Conservation (phyloP, 2,113 vertebrate genomes). For the Neodon shergylaensis region DNA sequence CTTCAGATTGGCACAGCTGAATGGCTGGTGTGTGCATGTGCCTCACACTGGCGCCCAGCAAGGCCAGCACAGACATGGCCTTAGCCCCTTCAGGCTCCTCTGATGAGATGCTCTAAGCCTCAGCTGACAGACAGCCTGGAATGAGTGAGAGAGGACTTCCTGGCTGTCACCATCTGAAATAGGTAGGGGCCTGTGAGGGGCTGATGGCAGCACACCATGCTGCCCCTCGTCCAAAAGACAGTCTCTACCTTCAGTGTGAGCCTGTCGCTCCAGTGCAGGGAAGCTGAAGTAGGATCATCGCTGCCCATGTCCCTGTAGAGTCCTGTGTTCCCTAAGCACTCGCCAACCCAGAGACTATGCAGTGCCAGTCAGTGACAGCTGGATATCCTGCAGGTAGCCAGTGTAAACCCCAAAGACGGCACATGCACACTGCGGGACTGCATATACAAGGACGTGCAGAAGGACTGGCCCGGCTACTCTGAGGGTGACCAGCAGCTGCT, state of each 20-base stretch:
- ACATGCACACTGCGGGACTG: conserved; percentile 95
- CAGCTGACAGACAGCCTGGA: background rate
- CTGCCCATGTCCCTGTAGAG: background rate
- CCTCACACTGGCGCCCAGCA: background rate
- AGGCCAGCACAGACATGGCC: background rate
- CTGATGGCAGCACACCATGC: background rate
- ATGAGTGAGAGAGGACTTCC: background rate
- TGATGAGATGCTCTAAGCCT: background rate
- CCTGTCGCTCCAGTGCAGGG: no score
- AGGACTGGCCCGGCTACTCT: conserved; percentile 97
- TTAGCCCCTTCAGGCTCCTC: background rate
- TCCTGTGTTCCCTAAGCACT: no score
- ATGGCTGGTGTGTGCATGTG: background rate
- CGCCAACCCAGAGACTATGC: background rate
- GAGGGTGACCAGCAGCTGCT: conserved; percentile 97
- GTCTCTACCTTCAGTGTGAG: background rate
- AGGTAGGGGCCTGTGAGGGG: background rate
- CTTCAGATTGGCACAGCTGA: background rate
- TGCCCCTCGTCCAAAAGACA: background rate
- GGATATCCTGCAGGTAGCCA: conserved; percentile 90
- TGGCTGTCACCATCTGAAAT: background rate
- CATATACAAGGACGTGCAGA: conserved; percentile 95
- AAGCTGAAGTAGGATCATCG: background rate
- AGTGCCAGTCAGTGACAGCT: background rate
- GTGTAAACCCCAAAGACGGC: conserved; percentile 92